Evolutionary conservation across 1,140 invertebrate genomes (phyloP), one percentile per base, ranked within the genome.

Genomic region (Reticulitermes speratus): DNA sequence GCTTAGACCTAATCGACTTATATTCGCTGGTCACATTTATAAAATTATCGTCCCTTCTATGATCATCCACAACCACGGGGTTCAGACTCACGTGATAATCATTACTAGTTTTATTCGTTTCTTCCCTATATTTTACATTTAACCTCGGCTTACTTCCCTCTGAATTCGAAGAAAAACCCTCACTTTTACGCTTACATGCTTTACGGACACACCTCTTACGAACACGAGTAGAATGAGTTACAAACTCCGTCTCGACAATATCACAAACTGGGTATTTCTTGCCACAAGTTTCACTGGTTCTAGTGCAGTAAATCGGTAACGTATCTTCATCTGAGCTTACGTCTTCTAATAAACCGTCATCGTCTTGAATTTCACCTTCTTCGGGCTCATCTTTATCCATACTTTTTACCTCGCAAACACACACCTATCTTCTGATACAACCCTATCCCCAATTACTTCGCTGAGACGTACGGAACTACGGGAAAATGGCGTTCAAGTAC

Each of bases 341-440:
- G 19, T 84, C 83, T 59, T 84, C 83, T 84, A 84, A 55, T 44
- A 38, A 83, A 30, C 45, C 83, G 30, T 84, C 83, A 48, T 84
- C 83, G 30, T 84, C 83, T 84, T 84, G 83, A 59, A 84, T 84
- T 84, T 84, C 83, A 48, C 83, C 83, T 30, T 84, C 83, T 55
- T 84, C 83, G 19, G 83, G 83, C 52, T 84, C 83, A 32, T 84
- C 83, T 32, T 84, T 48, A 52, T 30, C 45, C 30, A 48, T 45
- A 48, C 45, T 44, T 52, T 23, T 59, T 16, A 55, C 45, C 55
- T 59, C 23, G 30, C 6, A 52, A 12, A 12, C 21, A 8, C n/a
- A 23, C 16, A 52, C 21, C 83, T 52, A 59, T 59, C n/a, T 48
- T 45, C 16, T 2, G 48, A 59, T 48, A 83, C 45, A 83, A 25